A percentile compares a stretch with the other conserved stretches of the same genome.
These are phyloP conservation scores for Melanostoma scalare DNA, from an alignment of 2,888 invertebrate genomes.

Conservation along the genomic window DNA sequence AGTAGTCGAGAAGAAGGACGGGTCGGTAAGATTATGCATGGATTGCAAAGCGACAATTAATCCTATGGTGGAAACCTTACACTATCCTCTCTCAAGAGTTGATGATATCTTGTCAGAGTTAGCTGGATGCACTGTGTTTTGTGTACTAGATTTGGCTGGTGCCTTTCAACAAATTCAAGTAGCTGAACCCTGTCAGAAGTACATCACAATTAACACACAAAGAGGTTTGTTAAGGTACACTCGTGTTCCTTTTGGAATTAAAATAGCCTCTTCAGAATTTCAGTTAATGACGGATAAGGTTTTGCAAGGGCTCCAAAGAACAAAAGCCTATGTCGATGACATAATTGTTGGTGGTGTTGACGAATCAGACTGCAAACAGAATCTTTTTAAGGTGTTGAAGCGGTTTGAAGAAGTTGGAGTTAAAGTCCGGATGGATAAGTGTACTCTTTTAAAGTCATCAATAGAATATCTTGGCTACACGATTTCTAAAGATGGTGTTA, in stretches of 20 bases:
- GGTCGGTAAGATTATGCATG: constrained; percentile 75
- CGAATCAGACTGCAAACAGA: constrained; percentile 34
- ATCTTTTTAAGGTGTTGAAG: constrained; percentile 25
- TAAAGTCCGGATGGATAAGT: constrained; percentile 7
- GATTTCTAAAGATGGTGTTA: constrained; percentile 17
- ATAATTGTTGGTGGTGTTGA: constrained; percentile 48
- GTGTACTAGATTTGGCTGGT: constrained; percentile 67
- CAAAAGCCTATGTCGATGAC: constrained; percentile 60
- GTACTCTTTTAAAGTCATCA: background rate
- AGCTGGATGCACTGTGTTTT: constrained; percentile 68
- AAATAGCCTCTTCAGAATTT: constrained; percentile 21
- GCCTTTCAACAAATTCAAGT: constrained; percentile 72
- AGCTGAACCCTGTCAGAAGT: constrained; percentile 62
- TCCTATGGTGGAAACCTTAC: constrained; percentile 71
- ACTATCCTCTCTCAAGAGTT: constrained; percentile 74
- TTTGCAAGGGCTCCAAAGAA: constrained; percentile 20
- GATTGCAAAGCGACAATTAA: constrained; percentile 76
- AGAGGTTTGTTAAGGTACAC: constrained; percentile 33
- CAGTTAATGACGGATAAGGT: constrained; percentile 42
- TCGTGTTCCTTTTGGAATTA: constrained; percentile 24
- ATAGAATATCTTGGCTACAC: constrained; percentile 8
- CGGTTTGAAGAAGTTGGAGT: background rate
- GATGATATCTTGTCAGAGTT: constrained; percentile 64
- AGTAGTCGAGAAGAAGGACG: constrained; percentile 75
- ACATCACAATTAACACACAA: constrained; percentile 74